These are phyloP conservation scores for Terrapene triunguis DNA, from an alignment of 2,113 vertebrate species.

Conservation along the genomic window DNA sequence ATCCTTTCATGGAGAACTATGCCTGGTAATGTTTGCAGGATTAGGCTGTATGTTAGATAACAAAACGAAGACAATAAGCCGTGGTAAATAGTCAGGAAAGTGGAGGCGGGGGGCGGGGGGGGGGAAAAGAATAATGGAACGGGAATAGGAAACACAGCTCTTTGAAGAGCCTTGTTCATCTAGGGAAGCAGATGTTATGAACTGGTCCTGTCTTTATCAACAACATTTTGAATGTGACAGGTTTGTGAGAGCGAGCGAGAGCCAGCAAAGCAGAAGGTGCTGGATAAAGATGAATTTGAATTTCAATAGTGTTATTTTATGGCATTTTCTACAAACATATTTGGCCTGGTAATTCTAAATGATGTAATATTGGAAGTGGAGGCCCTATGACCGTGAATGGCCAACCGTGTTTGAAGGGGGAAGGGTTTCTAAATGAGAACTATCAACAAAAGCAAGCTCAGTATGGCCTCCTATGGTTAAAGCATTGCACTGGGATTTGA, in stretches of 20 bases:
- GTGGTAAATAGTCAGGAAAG: not conserved
- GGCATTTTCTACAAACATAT: slow-evolving; percentile 19
- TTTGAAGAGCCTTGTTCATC: not conserved
- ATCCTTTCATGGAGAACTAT: not conserved
- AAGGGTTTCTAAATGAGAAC: not conserved
- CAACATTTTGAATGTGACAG: not conserved
- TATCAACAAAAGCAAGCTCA: not conserved
- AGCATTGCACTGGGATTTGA: not conserved
- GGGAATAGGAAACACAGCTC: slow-evolving; percentile 23
- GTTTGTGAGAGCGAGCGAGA: not conserved
- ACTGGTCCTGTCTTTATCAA: slow-evolving; percentile 3
- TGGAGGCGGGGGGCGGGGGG: not conserved
- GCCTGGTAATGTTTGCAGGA: not conserved
- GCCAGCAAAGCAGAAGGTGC: not conserved
- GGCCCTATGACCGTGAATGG: not conserved
- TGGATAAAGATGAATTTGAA: not conserved
- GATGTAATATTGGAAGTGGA: rapidly evolving
- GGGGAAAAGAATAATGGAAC: slow-evolving; percentile 69
- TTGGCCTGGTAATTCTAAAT: not conserved
- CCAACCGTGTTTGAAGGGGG: not conserved
- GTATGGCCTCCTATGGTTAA: rapidly evolving
- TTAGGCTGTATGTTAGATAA: slow-evolving; percentile 31
- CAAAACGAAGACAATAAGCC: not conserved
- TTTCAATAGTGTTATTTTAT: not conserved
- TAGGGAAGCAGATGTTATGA: slow-evolving; percentile 24